phyloP scores from a whole-genome alignment of 2,797 vertebrate genomes.

The Varecia variegata region DNA sequence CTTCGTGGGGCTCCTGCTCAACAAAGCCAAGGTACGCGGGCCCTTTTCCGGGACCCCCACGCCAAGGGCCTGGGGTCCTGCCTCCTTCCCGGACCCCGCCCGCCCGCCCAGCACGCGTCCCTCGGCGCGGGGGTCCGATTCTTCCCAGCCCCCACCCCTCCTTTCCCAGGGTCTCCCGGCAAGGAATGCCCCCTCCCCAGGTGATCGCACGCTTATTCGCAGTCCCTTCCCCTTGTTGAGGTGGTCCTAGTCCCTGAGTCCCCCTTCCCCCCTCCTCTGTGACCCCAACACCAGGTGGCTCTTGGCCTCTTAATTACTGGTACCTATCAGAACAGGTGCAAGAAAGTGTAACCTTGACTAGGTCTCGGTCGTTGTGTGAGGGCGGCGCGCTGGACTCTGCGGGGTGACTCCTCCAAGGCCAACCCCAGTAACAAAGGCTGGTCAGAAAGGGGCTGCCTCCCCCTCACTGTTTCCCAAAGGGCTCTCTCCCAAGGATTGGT shows the following conservation, averaged over 20 bases:
- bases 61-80: background rate
- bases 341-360: conserved; percentile 68
- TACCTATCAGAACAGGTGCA: conserved; percentile 66
- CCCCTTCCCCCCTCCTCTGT: background rate
- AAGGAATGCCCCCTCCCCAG: conserved; percentile 51
- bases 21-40: conserved; percentile 93
- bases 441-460: background rate
- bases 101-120: background rate
- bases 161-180: conserved; percentile 22
- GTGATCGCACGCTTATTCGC: conserved; percentile 26
- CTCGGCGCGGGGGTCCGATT: background rate
- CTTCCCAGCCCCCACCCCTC: background rate
- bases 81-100: background rate
- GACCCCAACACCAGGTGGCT: conserved; percentile 23
- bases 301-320: background rate
- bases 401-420: background rate
- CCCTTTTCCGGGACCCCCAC: background rate
- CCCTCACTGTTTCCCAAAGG: background rate
- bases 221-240: background rate
- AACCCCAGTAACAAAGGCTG: background rate
- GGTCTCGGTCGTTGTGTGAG: background rate
- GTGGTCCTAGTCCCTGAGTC: background rate
- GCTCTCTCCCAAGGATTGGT: background rate
- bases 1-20: conserved; percentile 94
- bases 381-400: background rate